These are phyloP conservation scores for Molossus alvarezi DNA, from an alignment of 2,797 vertebrate genomes.

Conservation along the genomic window DNA sequence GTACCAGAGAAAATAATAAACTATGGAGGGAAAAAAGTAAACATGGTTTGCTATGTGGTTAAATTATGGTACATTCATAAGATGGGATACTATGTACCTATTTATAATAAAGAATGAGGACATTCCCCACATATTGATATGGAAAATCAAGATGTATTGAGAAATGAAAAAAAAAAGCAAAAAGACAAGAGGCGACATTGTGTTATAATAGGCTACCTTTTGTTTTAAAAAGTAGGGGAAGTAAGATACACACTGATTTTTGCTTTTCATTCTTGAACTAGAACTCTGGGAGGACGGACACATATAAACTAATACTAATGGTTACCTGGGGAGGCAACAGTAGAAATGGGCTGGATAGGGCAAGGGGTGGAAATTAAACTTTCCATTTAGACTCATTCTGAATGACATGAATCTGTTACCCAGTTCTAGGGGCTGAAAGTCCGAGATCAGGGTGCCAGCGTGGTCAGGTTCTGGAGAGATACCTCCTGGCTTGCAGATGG, in stretches of 20 bases:
- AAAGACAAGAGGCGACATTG: background rate
- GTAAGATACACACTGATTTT: background rate
- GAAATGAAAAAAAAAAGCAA: background rate
- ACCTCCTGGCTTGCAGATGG: no score
- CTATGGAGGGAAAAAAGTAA: background rate
- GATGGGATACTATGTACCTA: background rate
- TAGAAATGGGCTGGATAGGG: background rate
- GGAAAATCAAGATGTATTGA: background rate
- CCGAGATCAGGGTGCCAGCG: background rate
- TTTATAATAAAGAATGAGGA: background rate
- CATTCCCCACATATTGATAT: no score
- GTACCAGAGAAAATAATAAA: background rate
- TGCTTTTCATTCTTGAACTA: background rate
- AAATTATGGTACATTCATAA: background rate
- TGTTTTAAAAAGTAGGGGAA: background rate
- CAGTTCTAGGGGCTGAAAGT: background rate
- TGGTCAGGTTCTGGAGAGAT: background rate
- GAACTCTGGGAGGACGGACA: background rate
- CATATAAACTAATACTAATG: background rate
- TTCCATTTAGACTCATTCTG: background rate
- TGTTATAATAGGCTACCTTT: background rate
- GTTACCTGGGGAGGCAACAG: background rate
- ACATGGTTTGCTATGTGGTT: background rate
- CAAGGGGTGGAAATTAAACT: background rate
- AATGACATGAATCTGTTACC: background rate